Evolutionary conservation across 2,888 invertebrate genomes (phyloP).

Genomic region (Drosophila mimica): DNA sequence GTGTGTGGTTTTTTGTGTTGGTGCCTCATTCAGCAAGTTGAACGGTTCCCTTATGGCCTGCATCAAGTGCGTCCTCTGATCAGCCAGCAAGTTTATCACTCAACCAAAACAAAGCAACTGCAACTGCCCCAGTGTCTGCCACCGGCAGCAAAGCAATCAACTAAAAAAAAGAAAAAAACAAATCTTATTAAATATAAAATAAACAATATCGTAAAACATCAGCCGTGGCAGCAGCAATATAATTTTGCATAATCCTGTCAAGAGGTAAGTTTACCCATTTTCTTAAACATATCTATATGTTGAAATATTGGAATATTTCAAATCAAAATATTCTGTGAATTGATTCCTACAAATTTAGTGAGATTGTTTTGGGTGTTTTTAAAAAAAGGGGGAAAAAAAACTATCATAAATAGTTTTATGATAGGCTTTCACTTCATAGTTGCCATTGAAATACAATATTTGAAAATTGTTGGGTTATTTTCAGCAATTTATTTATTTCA

Average conservation of each 20-base stretch:
- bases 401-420: background rate
- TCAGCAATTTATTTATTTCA: background rate
- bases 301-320: too few relatives aligned
- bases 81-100: slow-evolving; percentile 6
- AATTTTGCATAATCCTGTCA: slow-evolving; percentile 3
- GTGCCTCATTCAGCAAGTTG: slow-evolving; percentile 17
- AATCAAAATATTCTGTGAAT: background rate
- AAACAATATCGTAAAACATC: slow-evolving; percentile 7
- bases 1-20: slow-evolving; percentile 54
- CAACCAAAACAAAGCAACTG: background rate
- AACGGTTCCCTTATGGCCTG: slow-evolving; percentile 20
- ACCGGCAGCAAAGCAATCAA: slow-evolving; percentile 20
- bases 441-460: background rate
- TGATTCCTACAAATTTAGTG: background rate
- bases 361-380: background rate
- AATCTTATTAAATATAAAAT: background rate
- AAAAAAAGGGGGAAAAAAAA: too few relatives aligned
- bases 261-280: slow-evolving; percentile 23
- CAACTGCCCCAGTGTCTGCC: slow-evolving; percentile 23
- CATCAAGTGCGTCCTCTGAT: slow-evolving; percentile 24
- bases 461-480: background rate
- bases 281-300: too few relatives aligned
- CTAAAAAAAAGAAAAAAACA: slow-evolving; percentile 15
- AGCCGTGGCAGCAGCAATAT: slow-evolving; percentile 6
- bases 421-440: background rate